These are phyloP conservation scores for Apodemus agrarius DNA, from an alignment of 2,797 vertebrate genomes.

Conservation along the genomic window DNA sequence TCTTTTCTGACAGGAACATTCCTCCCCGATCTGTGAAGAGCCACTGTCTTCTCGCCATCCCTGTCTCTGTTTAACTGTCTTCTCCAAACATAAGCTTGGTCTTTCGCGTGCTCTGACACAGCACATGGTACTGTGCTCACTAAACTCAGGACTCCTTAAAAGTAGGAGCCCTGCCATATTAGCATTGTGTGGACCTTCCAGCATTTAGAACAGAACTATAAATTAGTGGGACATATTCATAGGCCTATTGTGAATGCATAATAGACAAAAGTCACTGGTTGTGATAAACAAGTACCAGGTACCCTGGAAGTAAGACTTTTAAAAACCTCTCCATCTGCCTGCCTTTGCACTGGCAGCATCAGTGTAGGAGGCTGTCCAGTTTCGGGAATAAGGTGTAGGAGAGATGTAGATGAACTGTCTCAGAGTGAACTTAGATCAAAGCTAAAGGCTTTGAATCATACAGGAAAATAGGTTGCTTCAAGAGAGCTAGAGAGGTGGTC, in stretches of 20 bases:
- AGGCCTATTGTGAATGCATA: background rate
- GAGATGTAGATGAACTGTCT: background rate
- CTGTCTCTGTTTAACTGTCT: background rate
- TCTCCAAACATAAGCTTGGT: background rate
- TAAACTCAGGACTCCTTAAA: background rate
- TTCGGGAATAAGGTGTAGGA: background rate
- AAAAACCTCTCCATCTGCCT: background rate
- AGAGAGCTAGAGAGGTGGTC: background rate
- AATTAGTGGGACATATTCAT: background rate
- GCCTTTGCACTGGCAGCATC: background rate
- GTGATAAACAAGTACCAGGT: background rate
- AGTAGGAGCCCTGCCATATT: background rate
- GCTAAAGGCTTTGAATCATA: background rate
- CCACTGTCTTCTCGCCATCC: background rate
- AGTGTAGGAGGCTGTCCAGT: background rate
- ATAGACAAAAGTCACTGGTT: background rate
- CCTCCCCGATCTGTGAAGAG: background rate
- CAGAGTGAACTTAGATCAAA: background rate
- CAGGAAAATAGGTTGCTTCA: background rate
- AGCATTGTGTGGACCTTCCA: background rate
- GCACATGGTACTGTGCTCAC: background rate
- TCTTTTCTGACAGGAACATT: background rate
- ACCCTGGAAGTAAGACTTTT: background rate
- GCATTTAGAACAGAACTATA: background rate
- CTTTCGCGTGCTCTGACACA: background rate